Conservation (phyloP, 2,888 invertebrate genomes). For the Uropetala carovei region DNA sequence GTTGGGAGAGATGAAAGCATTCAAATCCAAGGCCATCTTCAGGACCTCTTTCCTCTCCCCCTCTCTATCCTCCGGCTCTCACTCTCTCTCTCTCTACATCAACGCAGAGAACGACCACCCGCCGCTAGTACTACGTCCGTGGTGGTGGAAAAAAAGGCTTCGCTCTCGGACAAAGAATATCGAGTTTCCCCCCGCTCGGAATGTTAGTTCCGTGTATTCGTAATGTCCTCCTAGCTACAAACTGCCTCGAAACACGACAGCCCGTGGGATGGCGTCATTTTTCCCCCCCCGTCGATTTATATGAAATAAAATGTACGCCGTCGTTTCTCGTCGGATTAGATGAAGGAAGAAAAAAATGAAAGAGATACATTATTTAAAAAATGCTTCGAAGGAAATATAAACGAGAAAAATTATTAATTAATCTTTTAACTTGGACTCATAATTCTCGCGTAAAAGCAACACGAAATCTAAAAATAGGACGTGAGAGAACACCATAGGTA, state of each 20-base stretch:
- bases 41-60: constrained; percentile 48
- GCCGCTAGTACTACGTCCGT: constrained; percentile 12
- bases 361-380: too few species aligned
- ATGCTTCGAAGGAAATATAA: too few species aligned
- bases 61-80: constrained; percentile 50
- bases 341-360: too few species aligned
- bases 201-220: background rate
- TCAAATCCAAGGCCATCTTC: constrained; percentile 40
- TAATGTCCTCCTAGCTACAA: background rate
- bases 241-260: background rate
- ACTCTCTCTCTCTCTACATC: constrained; percentile 19
- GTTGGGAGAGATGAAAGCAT: constrained; percentile 24
- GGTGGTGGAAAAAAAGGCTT: too few species aligned
- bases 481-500: too few species aligned
- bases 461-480: too few species aligned
- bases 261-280: background rate
- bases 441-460: too few species aligned
- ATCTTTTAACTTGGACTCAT: too few species aligned
- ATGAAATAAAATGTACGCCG: background rate
- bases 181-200: too few species aligned
- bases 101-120: constrained; percentile 37
- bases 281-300: background rate
- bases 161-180: too few species aligned
- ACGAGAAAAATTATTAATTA: too few species aligned
- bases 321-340: background rate